A percentile compares a stretch with the other conserved stretches of the same genome.
These are phyloP conservation scores for Xiphorhynchus erythropygius DNA, from an alignment of 2,797 vertebrate species.

Conservation along the genomic window DNA sequence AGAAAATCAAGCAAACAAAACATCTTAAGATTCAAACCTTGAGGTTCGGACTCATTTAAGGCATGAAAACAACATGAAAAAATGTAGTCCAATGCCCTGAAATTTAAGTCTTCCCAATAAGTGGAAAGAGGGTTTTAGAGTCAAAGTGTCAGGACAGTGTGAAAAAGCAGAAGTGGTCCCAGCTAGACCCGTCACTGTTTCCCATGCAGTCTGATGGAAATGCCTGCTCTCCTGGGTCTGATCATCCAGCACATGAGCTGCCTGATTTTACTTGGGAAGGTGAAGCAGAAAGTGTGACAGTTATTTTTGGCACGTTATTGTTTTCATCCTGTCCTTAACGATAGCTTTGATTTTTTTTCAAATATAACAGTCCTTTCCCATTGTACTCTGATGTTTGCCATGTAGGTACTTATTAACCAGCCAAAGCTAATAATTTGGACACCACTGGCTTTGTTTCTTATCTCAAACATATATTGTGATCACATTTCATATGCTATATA, in stretches of 20 bases:
- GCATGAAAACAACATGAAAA: not conserved
- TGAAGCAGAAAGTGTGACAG: not conserved
- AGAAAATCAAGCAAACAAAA: not conserved
- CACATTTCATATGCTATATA: not conserved
- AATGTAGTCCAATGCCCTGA: not conserved
- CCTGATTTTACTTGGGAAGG: not conserved
- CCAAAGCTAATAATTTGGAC: not conserved
- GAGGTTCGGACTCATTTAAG: not conserved
- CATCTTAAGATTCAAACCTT: not conserved
- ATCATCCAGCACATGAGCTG: not conserved
- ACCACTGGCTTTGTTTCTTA: slow-evolving; percentile 14
- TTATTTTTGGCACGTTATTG: not conserved
- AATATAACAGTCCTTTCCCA: not conserved
- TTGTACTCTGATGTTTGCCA: slow-evolving; percentile 43
- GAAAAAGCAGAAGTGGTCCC: not conserved
- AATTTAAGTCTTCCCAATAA: not conserved
- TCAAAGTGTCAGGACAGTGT: not conserved
- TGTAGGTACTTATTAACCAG: slow-evolving; percentile 47
- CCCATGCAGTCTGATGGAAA: not conserved
- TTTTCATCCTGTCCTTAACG: not conserved
- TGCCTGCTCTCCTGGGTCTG: not conserved
- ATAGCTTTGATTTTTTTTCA: not conserved
- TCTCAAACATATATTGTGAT: not conserved
- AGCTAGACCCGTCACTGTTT: not conserved
- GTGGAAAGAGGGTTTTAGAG: not conserved